Evolutionary conservation across 2,113 vertebrate genomes (phyloP).

Genomic region (Nesoenas mayeri): DNA sequence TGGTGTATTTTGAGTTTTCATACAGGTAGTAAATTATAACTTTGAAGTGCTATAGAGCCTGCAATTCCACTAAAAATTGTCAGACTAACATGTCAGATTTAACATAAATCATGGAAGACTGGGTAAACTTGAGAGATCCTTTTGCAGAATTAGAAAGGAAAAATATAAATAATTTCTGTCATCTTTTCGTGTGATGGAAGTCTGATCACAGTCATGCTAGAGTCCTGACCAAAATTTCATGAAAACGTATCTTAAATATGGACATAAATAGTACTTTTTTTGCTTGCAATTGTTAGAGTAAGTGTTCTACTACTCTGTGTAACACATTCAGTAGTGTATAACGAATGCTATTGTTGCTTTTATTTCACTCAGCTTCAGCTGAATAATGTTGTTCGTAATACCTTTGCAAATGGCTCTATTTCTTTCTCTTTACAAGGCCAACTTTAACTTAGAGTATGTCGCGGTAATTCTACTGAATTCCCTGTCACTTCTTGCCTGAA

Average conservation of each 20-base stretch:
- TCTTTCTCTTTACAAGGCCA: not conserved
- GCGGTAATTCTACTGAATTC: not conserved
- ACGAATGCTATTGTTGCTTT: not conserved
- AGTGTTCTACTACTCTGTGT: not conserved
- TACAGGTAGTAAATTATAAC: slow-evolving; percentile 29
- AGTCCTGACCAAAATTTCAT: not conserved
- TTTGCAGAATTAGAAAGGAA: not conserved
- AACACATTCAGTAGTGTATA: not conserved
- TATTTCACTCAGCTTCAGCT: not conserved
- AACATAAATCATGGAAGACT: not conserved
- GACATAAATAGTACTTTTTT: not conserved
- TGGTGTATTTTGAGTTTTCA: slow-evolving; percentile 18
- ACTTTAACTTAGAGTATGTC: not conserved
- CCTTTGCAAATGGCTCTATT: not conserved
- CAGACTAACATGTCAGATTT: not conserved
- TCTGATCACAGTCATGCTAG: not conserved
- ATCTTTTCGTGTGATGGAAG: slow-evolving; percentile 12
- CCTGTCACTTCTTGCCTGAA: not conserved
- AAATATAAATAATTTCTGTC: slow-evolving; percentile 28
- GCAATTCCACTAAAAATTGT: slow-evolving; percentile 19
- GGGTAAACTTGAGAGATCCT: not conserved
- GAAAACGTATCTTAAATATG: not conserved
- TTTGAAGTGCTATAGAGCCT: slow-evolving; percentile 38
- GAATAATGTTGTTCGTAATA: not conserved
- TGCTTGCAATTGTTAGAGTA: not conserved